Evolutionary conservation across 2,113 vertebrate species (phyloP), one percentile per base, ranked within the genome.

Genomic region (Lophotis ruficrista): DNA sequence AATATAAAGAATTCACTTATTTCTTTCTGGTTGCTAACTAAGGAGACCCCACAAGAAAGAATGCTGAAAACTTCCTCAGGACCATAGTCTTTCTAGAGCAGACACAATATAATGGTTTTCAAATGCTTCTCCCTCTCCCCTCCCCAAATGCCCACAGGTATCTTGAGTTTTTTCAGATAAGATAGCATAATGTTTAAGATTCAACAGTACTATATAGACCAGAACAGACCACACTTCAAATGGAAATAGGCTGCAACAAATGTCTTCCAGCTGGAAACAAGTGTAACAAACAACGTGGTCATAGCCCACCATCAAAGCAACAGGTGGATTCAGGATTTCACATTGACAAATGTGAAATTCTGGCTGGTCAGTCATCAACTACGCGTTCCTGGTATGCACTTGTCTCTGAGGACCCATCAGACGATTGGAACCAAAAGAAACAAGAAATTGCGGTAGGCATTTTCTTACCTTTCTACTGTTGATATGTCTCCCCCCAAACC

Each of bases 401-500:
- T 72, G 73, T 69, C 66, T 78, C 72, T 79, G 17, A 53, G 68
- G 51, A 93, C 21, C 69, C 82, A 87, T 16, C 21, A 48, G 27
- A 47, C 5, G 45, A 88, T 12, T 35, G 20, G 57, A 65, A 82
- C 38, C 79, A 73, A 90, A 94, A 87, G 71, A 94, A 95, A 90
- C 64, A 82, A 65, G 72, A 38, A 88, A 84, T 25, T n/a, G 76
- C 22, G 25, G 48, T 64, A 89, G 47, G 73, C 60, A 37, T 73
- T 71, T 89, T 65, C 78, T 93, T 85, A 90, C 93, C 94, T 89
- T 93, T 93, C 87, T 84, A 87, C 41, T 21, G 66, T 76, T 83
- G 85, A 83, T n/a, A 94, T 83, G 30, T 82, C 47, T 79, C 75
- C 73, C 90, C 85, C 75, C 61, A 82, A 71, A n/a, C 56, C 69